Base-by-base conservation (phyloP, 2,113 vertebrate genomes). In the Oriolus oriolus region DNA sequence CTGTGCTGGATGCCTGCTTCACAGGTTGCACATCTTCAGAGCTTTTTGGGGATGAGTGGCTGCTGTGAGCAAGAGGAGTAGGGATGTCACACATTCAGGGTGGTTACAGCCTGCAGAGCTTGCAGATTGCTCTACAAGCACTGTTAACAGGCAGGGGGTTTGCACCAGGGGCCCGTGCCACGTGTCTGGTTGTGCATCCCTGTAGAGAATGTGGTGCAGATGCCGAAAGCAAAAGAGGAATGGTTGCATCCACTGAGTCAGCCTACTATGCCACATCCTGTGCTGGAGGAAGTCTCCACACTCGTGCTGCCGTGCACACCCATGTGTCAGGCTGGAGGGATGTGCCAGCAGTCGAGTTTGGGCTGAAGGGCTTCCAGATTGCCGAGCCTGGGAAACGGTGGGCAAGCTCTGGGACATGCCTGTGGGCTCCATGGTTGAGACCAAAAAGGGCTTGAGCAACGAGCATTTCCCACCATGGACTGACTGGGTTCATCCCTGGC, bases 121-220 rank as follows among this genome's bases (percentile, higher is more conserved):
- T 31, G 49, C 7, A 3, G 45, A 8, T 20, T 63, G 16, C 74
- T 84, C 1, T 3, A 19, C 39, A 49, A 53, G 31, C 2, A 3
- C 54, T 6, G 3, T 22, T 6, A 1, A 26, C 20, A 49, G 5
- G 2, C 1, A 6, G 30, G 27, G 16, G 50, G 9, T 21, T 24
- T 56, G 53, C 1, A 3, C 12, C 0, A 1, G 20, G 26, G 6
- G 12, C 26, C 26, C 0, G 0, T 0, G 9, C 64, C 33, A 1
- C 49, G 18, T 54, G 19, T 45, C 12, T 57, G 35, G 77, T 37
- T 68, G 16, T 1, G 8, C 47, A 17, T 39, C 45, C 24, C 64
- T 49, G 11, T 39, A 2, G 4, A 74, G 37, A 39, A 39, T 9
- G 24, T 42, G 39, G 16, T 27, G 11, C 30, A 50, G 65, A 56